Evolutionary conservation across 2,797 vertebrate species (phyloP).

Genomic region (Simalia tracyae): DNA sequence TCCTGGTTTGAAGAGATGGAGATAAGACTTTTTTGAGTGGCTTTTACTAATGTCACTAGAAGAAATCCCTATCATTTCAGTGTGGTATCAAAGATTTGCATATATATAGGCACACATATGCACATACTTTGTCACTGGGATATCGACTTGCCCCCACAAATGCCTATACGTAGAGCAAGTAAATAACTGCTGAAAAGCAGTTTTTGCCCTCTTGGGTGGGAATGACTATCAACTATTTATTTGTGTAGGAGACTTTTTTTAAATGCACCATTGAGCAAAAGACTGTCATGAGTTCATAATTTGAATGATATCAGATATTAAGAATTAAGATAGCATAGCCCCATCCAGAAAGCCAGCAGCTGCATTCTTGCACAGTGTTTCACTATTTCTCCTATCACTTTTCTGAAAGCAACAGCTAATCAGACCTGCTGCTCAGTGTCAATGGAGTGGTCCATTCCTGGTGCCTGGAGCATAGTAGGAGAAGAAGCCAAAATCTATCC

Average conservation of each 20-base stretch:
- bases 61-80: neutral
- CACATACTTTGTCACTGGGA: neutral
- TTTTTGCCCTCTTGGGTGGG: neutral
- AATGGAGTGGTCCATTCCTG: neutral
- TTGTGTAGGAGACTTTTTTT: neutral
- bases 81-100: neutral
- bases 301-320: neutral
- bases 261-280: neutral
- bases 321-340: neutral
- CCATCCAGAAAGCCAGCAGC: neutral
- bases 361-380: neutral
- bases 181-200: neutral
- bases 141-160: neutral
- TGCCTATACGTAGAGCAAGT: neutral
- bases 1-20: neutral
- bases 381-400: neutral
- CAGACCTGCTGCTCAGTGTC: neutral
- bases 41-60: neutral
- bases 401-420: neutral
- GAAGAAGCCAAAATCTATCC: neutral
- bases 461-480: neutral
- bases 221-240: neutral
- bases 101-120: neutral
- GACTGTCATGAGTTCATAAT: neutral
- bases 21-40: neutral